These are phyloP conservation scores for Mystacides longicornis DNA, from an alignment of 2,888 invertebrate species.

Conservation along the genomic window DNA sequence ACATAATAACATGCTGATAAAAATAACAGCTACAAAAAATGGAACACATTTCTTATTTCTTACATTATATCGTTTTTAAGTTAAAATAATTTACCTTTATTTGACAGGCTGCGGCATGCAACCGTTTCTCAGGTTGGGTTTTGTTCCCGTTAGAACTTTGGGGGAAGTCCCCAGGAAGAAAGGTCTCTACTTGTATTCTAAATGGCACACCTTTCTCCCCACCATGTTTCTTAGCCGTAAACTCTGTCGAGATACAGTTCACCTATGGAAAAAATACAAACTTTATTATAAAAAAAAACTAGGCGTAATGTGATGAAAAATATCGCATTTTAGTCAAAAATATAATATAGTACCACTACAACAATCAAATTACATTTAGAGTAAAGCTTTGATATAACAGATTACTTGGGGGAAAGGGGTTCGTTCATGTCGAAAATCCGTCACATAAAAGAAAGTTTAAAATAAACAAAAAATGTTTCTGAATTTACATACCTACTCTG, in stretches of 20 bases:
- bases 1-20: no score
- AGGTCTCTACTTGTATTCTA: constrained; percentile 90
- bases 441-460: no score
- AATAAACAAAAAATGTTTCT: no score
- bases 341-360: no score
- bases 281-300: no score
- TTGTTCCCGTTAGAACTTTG: constrained; percentile 15
- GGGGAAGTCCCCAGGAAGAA: constrained; percentile 50
- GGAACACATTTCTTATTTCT: not conserved
- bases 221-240: constrained; percentile 95
- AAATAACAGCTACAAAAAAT: not conserved
- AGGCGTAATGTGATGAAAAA: no score
- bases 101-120: constrained; percentile 94
- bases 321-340: no score
- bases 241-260: constrained; percentile 96
- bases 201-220: constrained; percentile 98
- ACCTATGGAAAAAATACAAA: constrained; percentile 47
- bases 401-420: no score
- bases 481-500: no score
- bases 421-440: no score
- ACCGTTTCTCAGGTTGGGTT: constrained; percentile 43
- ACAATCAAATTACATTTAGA: no score
- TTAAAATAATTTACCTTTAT: constrained; percentile 64
- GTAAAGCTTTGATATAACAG: no score
- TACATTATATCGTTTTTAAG: not conserved